These are phyloP conservation scores for Actinia tenebrosa DNA, from an alignment of 64 coral and sea anemone species.

Conservation along the genomic window DNA sequence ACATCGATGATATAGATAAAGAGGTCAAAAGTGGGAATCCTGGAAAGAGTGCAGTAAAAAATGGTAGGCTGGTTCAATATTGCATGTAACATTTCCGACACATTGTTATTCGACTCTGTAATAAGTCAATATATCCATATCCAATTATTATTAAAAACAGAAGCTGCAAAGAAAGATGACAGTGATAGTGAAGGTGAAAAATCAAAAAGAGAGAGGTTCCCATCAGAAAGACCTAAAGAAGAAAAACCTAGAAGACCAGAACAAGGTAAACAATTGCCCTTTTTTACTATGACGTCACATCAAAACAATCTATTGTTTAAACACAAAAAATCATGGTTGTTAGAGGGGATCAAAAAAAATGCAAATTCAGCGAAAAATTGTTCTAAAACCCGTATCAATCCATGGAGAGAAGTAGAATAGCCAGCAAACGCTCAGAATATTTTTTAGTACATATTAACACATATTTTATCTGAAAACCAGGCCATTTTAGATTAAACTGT, in stretches of 20 bases:
- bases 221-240: conserved; percentile 8
- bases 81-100: too few relatives aligned
- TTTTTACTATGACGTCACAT: neutral
- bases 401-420: too few relatives aligned
- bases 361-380: too few relatives aligned
- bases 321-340: too few relatives aligned
- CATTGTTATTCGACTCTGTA: too few relatives aligned
- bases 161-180: neutral
- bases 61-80: neutral
- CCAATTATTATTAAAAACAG: neutral
- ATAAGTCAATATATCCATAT: neutral
- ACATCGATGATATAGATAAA: conserved; percentile 89
- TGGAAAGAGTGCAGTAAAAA: neutral
- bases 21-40: conserved; percentile 65
- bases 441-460: too few relatives aligned
- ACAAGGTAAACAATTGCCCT: neutral
- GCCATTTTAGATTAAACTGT: too few relatives aligned
- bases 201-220: conserved; percentile 14
- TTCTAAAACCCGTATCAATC: too few relatives aligned
- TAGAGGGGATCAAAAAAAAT: too few relatives aligned
- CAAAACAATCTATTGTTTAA: too few relatives aligned
- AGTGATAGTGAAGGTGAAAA: conserved; percentile 8
- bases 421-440: too few relatives aligned
- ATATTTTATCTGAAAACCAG: too few relatives aligned
- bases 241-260: conserved; percentile 3